Evolutionary conservation across 2,797 vertebrate genomes (phyloP), one percentile per base, ranked within the genome.

Genomic region (Hyperoplus lanceolatus): DNA sequence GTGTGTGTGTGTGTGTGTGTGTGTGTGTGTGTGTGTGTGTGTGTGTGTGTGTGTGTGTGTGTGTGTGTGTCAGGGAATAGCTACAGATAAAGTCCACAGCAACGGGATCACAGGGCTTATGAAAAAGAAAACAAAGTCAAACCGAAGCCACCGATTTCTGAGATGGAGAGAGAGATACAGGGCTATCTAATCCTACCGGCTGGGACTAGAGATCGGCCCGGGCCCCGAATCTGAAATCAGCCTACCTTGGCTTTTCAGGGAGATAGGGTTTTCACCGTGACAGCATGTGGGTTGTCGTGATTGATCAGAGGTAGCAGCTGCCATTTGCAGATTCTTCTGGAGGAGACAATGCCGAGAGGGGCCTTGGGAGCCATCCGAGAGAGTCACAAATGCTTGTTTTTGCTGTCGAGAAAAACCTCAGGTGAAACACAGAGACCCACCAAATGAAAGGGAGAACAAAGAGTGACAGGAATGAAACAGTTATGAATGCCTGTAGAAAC

Each of bases 391-490:
- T 83, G 81, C 64, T 16, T 83, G 86, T 82, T 81, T 90, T 81
- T 53, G 74, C 83, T 85, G 83, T 87, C 81, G 43, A 9, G 73
- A 29, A 29, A 29, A 29, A 29, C 29, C 60, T 56, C 81, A 80
- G 86, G 83, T 86, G 86, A 89, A 83, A 82, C 75, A 70, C 57
- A 57, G 74, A 78, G 29, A 83, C 64, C 88, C 4, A 43, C 10
- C 73, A 79, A 87, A 79, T 29, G 10, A 80, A 41, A 39, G 60
- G 59, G 66, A 82, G 70, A 90, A 86, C 80, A 89, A 85, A 85
- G 79, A 91, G 74, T 83, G 89, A 87, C 73, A 82, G 86, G 83
- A 85, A 83, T 82, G 66, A 91, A 87, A 75, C 84, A 73, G 29
- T 81, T 65, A 75, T 70, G 86, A 91, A 89, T 78, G 79, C 83